phyloP scores from a whole-genome alignment of 2,888 invertebrate species.

The Antheraea yamamai region DNA sequence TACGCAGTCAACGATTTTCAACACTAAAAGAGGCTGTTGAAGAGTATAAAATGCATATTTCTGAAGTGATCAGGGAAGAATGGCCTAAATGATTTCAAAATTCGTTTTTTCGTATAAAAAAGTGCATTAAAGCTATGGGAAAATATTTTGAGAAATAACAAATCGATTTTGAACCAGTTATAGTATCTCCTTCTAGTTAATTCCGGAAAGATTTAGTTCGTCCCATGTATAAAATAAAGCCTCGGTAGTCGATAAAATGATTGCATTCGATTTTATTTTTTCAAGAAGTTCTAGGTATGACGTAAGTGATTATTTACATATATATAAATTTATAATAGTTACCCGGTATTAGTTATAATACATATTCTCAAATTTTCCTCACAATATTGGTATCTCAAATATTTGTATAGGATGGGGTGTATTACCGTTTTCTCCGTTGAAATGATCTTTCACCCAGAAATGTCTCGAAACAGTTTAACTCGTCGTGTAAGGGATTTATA shows the following conservation, averaged over 20 bases:
- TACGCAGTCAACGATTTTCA: too few relatives aligned
- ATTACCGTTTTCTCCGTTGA: constrained; percentile 2
- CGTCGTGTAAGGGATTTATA: constrained; percentile 5
- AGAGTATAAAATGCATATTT: too few relatives aligned
- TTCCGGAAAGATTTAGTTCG: too few relatives aligned
- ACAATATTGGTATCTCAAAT: constrained; percentile 57
- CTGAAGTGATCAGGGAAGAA: too few relatives aligned
- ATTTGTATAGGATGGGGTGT: constrained; percentile 59
- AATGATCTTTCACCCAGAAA: constrained; percentile 13
- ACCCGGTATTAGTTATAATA: constrained; percentile 38
- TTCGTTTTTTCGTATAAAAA: too few relatives aligned
- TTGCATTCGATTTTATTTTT: not conserved
- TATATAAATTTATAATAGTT: constrained; percentile 25
- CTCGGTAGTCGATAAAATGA: not conserved
- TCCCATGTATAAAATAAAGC: too few relatives aligned
- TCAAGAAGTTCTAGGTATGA: not conserved
- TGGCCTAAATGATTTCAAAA: too few relatives aligned
- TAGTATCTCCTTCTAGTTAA: too few relatives aligned
- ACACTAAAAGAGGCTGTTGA: too few relatives aligned
- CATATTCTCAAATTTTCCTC: constrained; percentile 48
- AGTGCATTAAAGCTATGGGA: too few relatives aligned
- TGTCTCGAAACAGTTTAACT: constrained; percentile 9
- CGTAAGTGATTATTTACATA: not conserved
- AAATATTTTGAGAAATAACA: too few relatives aligned
- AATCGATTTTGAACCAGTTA: too few relatives aligned